Base-by-base conservation (phyloP, 2,888 invertebrate species). In the Tigriopus californicus region DNA sequence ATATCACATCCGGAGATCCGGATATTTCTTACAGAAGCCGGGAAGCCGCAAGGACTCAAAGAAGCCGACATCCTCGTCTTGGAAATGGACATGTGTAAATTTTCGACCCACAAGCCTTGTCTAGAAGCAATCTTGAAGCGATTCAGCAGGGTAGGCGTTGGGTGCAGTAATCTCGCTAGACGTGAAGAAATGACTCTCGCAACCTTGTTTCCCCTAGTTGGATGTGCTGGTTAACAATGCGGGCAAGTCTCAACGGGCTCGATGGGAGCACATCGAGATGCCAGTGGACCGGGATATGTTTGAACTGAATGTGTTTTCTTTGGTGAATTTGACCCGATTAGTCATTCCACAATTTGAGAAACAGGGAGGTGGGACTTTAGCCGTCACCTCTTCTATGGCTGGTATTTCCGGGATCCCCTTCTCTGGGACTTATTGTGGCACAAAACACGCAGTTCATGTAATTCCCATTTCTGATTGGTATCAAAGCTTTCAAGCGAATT, bases 201-300 rank as follows among this genome's bases (percentile, higher is more conserved):
- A 40, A 49, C 41, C 6, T 24, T 11, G 44, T 24, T 57, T 61
- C 63, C 64, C 68, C 54, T 69, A 78, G 73, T 70, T 88, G 47
- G 84, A 88, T 67, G 77, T 87, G 60, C 72, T 88, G 42, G 77
- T 88, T 0, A 85, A 83, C 67, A 88, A 88, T 72, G 86, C 86
- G 1, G 87, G 86, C 0, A 72, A 85, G 59, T 82, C 83, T 8
- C 87, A 88, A 68, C 73, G 86, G 62, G 82, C 82, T 0, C 65
- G 69, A 20, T 86, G 83, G 81, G 80, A 81, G 62, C 74, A 80
- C 1, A 83, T 82, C 51, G 78, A 81, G 1, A 62, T 83, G 1
- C 70, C 73, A 47, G 85, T 88, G 0, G 87, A 89, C 68, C 74
- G 74, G 51, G 77, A 82, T 61, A 72, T 86, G 65, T 83, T 88